These are phyloP conservation scores for Drosophila nr. perissopoda DNA, from an alignment of 2,888 invertebrate species.

Conservation along the genomic window DNA sequence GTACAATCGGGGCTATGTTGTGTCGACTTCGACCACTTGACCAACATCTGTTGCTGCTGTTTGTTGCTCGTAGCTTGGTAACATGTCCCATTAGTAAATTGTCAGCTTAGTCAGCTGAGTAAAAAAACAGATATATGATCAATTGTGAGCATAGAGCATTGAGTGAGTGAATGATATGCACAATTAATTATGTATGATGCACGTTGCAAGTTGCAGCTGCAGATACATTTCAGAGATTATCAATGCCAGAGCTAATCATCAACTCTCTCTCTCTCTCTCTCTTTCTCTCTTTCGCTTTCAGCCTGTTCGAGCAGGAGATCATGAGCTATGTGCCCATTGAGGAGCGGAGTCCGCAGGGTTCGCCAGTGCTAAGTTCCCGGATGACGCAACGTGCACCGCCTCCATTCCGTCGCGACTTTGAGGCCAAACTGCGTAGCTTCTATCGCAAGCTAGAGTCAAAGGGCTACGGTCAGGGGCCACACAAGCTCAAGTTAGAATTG, in stretches of 20 bases:
- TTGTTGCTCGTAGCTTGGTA: slow-evolving; percentile 14
- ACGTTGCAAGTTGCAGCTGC: not conserved
- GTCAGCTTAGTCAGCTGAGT: slow-evolving; percentile 47
- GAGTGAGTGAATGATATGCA: slow-evolving; percentile 13
- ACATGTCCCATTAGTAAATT: slow-evolving; percentile 35
- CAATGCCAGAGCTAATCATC: not conserved
- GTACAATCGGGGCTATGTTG: not conserved
- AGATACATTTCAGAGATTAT: not conserved
- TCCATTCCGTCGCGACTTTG: slow-evolving; percentile 96
- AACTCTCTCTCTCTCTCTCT: not conserved
- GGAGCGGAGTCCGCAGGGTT: slow-evolving; percentile 87
- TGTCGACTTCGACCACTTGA: not conserved
- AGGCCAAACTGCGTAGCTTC: slow-evolving; percentile 96
- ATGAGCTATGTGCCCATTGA: slow-evolving; percentile 96
- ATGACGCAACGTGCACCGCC: slow-evolving; percentile 93
- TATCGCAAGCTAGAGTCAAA: slow-evolving; percentile 97
- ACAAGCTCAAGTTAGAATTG: slow-evolving; percentile 93
- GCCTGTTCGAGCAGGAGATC: slow-evolving; percentile 99
- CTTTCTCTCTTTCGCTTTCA: slow-evolving; percentile 83
- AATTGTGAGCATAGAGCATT: slow-evolving; percentile 18
- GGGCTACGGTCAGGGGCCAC: slow-evolving; percentile 98
- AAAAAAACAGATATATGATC: slow-evolving; percentile 26
- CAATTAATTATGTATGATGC: not conserved
- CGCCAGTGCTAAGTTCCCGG: slow-evolving; percentile 91
- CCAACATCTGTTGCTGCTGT: not conserved